These are phyloP conservation scores for Stigmatopora nigra DNA, from an alignment of 2,113 vertebrate species.

Conservation along the genomic window DNA sequence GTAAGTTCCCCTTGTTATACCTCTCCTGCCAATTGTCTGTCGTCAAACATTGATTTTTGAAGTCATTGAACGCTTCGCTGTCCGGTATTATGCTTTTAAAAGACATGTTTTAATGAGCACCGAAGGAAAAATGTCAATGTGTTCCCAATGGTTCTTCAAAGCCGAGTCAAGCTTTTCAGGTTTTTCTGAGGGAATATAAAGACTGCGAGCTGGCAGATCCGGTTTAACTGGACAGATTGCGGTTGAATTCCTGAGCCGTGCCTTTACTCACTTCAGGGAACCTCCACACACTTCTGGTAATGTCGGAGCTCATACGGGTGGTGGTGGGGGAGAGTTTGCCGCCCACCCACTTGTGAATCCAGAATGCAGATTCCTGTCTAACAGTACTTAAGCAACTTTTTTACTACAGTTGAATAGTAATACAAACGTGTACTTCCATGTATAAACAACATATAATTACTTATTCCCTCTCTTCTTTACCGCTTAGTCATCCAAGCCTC, in stretches of 20 bases:
- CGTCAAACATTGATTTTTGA: constrained; percentile 63
- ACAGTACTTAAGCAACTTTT: too few relatives aligned
- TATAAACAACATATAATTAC: neutral
- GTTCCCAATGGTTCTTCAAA: neutral
- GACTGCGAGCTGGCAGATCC: constrained; percentile 18
- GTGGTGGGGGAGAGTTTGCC: neutral
- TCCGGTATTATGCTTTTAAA: constrained; percentile 48
- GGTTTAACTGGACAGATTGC: constrained; percentile 58
- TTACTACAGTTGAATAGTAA: too few relatives aligned
- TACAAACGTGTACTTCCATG: neutral
- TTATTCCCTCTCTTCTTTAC: neutral
- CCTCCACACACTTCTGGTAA: constrained; percentile 13
- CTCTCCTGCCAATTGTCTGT: constrained; percentile 65
- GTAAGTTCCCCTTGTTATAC: constrained; percentile 61
- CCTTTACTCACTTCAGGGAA: constrained; percentile 7
- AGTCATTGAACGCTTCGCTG: constrained; percentile 57
- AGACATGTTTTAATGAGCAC: constrained; percentile 37
- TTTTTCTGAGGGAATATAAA: constrained; percentile 17
- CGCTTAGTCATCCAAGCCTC: constrained; percentile 14
- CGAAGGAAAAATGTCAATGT: neutral
- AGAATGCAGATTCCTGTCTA: too few relatives aligned
- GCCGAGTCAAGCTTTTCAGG: neutral
- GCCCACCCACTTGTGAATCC: neutral
- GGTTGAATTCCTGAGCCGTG: constrained; percentile 52
- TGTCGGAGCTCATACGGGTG: constrained; percentile 4